Evolutionary conservation across 2,888 invertebrate species (phyloP), one percentile per base, ranked within the genome.

Genomic region (Mythimna lalbum): DNA sequence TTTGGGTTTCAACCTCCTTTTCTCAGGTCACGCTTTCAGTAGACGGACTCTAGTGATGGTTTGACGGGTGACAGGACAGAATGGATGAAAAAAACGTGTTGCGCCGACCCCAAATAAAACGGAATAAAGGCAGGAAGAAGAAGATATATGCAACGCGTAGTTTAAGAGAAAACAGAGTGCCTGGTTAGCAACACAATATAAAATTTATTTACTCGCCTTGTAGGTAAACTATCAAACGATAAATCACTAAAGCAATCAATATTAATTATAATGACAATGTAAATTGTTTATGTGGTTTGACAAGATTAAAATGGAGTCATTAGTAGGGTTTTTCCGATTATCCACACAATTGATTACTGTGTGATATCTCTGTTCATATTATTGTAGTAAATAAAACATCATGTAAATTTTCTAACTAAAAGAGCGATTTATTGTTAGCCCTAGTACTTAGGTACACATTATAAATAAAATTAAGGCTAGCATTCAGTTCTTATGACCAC

Each of bases 391-490:
- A 93, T 94, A 89, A 95, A 95, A 95, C 93, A 92, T 86, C 87
- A 84, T 79, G 74, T 91, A 73, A 91, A 90, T 94, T 95, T 95
- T 95, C 92, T 94, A 95, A 95, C 95, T 95, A 95, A 95, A 95
- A 95, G 95, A 95, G 95, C 93, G 89, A 91, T 95, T 96, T 95
- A 94, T 94, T 94, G 93, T 94, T 94, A 93, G 85, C 90, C 92
- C 95, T 96, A 95, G 92, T 93, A 93, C 94, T 95, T 95, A 90
- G 86, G 87, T 88, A 85, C 84, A 85, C 74, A 94, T 92, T 89
- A 94, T 95, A 94, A 95, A 95, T 95, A 92, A 94, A 94, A 94
- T 94, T 94, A 95, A 95, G 94, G 94, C 95, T 95, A 95, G 93
- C 94, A 91, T 92, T 95, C 95, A 95, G 95, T 95, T 96, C 95